These are phyloP conservation scores for Amphipyra berbera DNA, from an alignment of 2,888 invertebrate species.

Conservation along the genomic window DNA sequence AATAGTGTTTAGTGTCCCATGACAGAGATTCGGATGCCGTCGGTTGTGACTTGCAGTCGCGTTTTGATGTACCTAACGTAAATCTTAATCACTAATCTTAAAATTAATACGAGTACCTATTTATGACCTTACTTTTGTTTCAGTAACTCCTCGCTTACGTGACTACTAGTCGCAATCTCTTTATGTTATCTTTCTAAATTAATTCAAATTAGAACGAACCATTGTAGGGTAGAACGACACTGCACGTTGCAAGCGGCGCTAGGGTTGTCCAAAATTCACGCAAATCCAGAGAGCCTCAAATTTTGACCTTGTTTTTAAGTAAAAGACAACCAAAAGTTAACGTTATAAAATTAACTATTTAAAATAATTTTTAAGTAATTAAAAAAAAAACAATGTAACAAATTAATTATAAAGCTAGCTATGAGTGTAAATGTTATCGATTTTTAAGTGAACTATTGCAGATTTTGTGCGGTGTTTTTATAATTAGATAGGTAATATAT, in stretches of 20 bases:
- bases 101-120: conserved; percentile 12
- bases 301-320: conserved; percentile 85
- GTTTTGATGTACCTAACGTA: conserved; percentile 37
- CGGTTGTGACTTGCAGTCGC: conserved; percentile 64
- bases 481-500: conserved; percentile 91
- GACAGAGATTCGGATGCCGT: conserved; percentile 61
- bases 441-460: conserved; percentile 89
- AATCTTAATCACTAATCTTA: conserved; percentile 21
- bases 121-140: conserved; percentile 7
- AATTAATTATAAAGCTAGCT: conserved; percentile 90
- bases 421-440: conserved; percentile 90
- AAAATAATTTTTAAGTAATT: conserved; percentile 86
- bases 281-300: conserved; percentile 82
- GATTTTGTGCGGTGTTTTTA: conserved; percentile 90
- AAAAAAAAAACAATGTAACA: conserved; percentile 88
- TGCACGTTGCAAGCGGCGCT: conserved; percentile 69
- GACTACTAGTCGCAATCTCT: conserved; percentile 23
- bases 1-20: conserved; percentile 69
- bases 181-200: conserved; percentile 34
- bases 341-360: conserved; percentile 88
- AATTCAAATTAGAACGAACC: conserved; percentile 21
- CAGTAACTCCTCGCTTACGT: conserved; percentile 34
- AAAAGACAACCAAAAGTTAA: conserved; percentile 90
- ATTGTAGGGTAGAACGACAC: conserved; percentile 56
- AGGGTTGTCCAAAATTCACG: conserved; percentile 84